These are phyloP conservation scores for Microplitis mediator DNA, from an alignment of 1,140 invertebrate genomes.

Conservation along the genomic window DNA sequence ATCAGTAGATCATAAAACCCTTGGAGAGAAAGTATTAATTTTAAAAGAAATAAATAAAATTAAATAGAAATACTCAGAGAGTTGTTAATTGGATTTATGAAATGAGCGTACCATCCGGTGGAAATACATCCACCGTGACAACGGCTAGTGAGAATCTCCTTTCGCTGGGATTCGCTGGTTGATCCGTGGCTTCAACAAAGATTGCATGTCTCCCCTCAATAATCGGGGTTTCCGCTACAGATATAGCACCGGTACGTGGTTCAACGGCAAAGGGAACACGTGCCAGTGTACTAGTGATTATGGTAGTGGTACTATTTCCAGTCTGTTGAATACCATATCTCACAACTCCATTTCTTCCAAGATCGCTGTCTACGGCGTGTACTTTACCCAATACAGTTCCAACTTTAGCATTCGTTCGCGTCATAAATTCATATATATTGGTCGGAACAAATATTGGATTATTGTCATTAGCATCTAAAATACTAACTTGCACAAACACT, in stretches of 20 bases:
- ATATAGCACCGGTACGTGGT: constrained; percentile 72
- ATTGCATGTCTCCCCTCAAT: constrained; percentile 74
- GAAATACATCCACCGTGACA: constrained; percentile 74
- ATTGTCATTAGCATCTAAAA: constrained; percentile 87
- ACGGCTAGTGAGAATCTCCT: constrained; percentile 81
- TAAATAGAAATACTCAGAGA: neutral
- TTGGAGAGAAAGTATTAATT: neutral
- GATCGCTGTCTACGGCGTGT: constrained; percentile 80
- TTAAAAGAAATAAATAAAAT: neutral
- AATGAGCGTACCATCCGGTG: constrained; percentile 54
- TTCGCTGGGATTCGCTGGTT: constrained; percentile 80
- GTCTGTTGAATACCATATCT: constrained; percentile 77
- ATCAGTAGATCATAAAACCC: no score
- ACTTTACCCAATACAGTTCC: constrained; percentile 76
- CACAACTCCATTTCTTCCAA: constrained; percentile 79
- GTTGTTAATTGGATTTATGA: neutral
- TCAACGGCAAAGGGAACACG: constrained; percentile 76
- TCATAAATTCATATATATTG: constrained; percentile 79
- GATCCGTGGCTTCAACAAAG: constrained; percentile 82
- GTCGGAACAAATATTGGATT: constrained; percentile 82
- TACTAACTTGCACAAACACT: constrained; percentile 78
- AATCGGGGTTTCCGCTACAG: constrained; percentile 71
- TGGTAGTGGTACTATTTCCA: constrained; percentile 56
- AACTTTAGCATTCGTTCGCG: constrained; percentile 70
- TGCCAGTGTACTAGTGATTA: constrained; percentile 54